A percentile compares a stretch with the other conserved stretches of the same genome.
Conservation (phyloP, 2,888 invertebrate genomes). For the Altica lythri region DNA sequence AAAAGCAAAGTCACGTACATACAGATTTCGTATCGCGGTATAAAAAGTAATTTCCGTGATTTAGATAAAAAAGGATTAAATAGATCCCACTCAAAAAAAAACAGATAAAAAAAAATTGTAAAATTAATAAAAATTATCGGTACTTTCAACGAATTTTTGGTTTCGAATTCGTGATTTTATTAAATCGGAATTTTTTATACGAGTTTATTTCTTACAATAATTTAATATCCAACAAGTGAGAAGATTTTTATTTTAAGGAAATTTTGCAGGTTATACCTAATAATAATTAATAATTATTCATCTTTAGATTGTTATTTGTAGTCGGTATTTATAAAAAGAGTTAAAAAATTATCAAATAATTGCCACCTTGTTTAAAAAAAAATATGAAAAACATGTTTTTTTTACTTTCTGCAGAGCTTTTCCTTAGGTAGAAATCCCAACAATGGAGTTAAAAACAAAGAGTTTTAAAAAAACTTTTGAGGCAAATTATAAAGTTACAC, state of each 20-base stretch:
- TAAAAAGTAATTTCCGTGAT: background rate
- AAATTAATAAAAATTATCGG: too few species aligned
- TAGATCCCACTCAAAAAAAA: too few species aligned
- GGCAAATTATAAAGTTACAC: slow-evolving; percentile 24
- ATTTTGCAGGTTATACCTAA: too few species aligned
- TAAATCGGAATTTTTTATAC: background rate
- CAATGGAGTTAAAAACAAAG: slow-evolving; percentile 18
- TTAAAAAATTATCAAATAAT: too few species aligned
- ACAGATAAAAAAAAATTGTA: too few species aligned
- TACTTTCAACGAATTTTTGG: too few species aligned
- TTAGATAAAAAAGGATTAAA: too few species aligned
- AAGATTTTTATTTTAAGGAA: background rate
- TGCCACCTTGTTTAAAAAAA: too few species aligned
- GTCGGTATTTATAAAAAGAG: too few species aligned
- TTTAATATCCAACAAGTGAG: background rate
- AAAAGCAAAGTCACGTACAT: background rate
- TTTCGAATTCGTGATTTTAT: background rate
- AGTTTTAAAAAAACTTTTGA: slow-evolving; percentile 21
- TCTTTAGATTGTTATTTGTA: too few species aligned
- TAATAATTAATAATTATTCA: too few species aligned
- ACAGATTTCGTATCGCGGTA: background rate
- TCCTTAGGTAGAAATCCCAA: slow-evolving; percentile 6
- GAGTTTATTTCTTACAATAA: background rate
- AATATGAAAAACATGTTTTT: too few species aligned
- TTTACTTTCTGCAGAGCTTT: slow-evolving; percentile 1